phyloP scores from a whole-genome alignment of 2,113 vertebrate species.

The Numenius arquata region DNA sequence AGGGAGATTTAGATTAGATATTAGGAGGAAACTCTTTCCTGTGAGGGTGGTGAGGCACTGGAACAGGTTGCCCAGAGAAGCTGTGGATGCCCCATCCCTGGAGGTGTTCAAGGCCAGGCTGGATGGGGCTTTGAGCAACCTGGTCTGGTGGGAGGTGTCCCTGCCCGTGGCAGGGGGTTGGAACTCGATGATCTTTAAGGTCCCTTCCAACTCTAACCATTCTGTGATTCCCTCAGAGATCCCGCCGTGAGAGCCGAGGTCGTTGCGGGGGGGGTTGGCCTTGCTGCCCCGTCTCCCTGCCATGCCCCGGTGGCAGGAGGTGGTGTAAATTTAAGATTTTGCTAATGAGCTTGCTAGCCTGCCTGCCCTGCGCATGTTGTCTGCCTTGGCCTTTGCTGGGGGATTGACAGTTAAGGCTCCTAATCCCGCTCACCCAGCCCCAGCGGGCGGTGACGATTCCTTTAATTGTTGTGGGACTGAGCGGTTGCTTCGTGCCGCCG shows the following conservation, averaged over 20 bases:
- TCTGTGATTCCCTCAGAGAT: not conserved
- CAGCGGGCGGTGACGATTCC: not conserved
- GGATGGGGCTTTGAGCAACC: too few species aligned
- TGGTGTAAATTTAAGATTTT: not conserved
- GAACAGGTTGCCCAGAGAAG: too few species aligned
- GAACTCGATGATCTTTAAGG: too few species aligned
- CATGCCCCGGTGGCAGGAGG: not conserved
- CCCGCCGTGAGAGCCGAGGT: not conserved
- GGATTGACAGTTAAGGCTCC: not conserved
- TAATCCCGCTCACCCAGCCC: not conserved
- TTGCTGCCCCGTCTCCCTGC: not conserved
- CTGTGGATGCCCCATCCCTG: too few species aligned
- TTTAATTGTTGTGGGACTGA: not conserved
- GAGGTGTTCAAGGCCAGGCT: too few species aligned
- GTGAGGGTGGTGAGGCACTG: too few species aligned
- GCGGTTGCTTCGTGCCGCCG: fast-evolving
- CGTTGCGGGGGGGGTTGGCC: fast-evolving
- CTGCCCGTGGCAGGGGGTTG: too few species aligned
- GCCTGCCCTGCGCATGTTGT: fast-evolving
- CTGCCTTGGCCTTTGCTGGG: not conserved
- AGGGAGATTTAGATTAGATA: too few species aligned
- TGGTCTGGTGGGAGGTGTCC: too few species aligned
- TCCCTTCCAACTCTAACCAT: too few species aligned
- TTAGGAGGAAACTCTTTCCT: too few species aligned
- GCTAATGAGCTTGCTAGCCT: not conserved